Conservation (phyloP, 2,888 invertebrate species). For the Beris morrisii region DNA sequence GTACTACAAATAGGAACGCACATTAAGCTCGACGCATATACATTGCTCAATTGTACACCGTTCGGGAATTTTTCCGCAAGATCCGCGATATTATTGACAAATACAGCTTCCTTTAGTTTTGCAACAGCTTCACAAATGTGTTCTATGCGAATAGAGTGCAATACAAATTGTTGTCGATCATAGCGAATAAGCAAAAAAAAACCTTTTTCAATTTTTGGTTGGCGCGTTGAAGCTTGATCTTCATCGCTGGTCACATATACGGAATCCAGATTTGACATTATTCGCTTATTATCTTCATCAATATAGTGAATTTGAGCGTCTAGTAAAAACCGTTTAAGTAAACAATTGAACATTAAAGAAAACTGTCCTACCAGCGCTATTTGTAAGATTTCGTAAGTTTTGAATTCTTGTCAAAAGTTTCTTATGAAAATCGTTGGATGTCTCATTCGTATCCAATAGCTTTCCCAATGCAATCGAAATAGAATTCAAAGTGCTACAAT, state of each 20-base stretch:
- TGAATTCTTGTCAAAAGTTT: conserved; percentile 3
- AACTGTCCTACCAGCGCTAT: conserved; percentile 4
- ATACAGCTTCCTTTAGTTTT: conserved; percentile 59
- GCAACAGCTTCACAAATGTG: conserved; percentile 63
- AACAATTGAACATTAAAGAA: background rate
- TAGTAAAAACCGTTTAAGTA: background rate
- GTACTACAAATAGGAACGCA: conserved; percentile 55
- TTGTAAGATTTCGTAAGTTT: conserved; percentile 3
- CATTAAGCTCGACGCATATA: conserved; percentile 49
- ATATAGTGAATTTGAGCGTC: conserved; percentile 14
- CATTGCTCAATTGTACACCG: conserved; percentile 10
- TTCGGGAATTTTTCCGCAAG: conserved; percentile 47
- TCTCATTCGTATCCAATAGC: background rate
- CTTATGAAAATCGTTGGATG: background rate
- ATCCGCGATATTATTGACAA: conserved; percentile 7
- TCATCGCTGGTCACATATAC: conserved; percentile 7
- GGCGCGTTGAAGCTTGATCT: background rate
- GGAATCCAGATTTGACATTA: background rate
- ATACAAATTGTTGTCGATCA: background rate
- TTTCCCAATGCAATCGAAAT: conserved; percentile 3
- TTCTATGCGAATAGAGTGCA: background rate
- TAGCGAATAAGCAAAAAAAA: background rate
- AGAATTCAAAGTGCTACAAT: conserved; percentile 2
- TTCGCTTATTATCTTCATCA: conserved; percentile 5
- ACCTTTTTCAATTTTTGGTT: background rate